Evolutionary conservation across 2,113 vertebrate genomes (phyloP).

Genomic region (Delphinus delphis): DNA sequence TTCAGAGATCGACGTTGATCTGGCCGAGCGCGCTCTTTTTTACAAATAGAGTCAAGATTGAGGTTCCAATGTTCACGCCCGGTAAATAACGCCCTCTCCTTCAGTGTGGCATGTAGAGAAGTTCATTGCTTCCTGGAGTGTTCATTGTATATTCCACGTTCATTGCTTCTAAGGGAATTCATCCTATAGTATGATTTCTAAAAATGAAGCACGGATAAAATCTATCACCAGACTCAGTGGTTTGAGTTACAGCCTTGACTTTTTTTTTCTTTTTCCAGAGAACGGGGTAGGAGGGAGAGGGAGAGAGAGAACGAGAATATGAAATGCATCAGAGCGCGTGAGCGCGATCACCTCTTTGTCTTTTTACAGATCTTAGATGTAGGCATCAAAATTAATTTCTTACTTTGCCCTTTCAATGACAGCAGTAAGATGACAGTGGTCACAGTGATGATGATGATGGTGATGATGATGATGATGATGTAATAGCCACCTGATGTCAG

Average conservation of each 20-base stretch:
- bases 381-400: background rate
- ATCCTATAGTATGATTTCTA: background rate
- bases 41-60: background rate
- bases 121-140: background rate
- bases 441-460: accelerated
- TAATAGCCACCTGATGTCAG: background rate
- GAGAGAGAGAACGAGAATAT: background rate
- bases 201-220: background rate
- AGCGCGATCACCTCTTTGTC: background rate
- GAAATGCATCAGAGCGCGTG: background rate
- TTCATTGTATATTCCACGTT: background rate
- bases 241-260: background rate
- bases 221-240: background rate
- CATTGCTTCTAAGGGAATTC: background rate
- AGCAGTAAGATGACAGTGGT: background rate
- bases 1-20: background rate
- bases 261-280: background rate
- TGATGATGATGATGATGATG: too few species aligned
- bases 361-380: background rate
- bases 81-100: background rate
- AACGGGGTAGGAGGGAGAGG: background rate
- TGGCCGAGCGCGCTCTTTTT: background rate
- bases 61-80: background rate
- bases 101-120: background rate
- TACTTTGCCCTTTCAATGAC: background rate